Evolutionary conservation across 1,140 invertebrate genomes (phyloP).

Genomic region (Thereuonema tuberculata): DNA sequence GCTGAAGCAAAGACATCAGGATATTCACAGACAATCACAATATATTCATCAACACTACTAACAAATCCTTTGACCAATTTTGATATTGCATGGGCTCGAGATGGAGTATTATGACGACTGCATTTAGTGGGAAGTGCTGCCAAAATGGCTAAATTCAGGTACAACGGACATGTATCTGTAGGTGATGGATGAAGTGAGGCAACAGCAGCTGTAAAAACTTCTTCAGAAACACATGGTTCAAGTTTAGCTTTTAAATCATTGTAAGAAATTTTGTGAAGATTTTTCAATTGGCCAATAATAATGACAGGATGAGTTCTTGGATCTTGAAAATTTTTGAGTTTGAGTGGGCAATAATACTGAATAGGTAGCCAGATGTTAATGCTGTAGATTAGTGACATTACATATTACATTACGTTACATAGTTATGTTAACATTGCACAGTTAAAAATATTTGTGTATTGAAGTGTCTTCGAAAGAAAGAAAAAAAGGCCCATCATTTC

Average conservation of each 20-base stretch:
- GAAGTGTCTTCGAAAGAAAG: too few relatives aligned
- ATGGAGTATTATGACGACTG: conserved; percentile 65
- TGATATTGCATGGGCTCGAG: conserved; percentile 56
- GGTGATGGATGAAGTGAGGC: conserved; percentile 48
- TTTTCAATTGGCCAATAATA: conserved; percentile 57
- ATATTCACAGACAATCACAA: conserved; percentile 67
- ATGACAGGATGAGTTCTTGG: conserved; percentile 44
- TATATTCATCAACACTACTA: conserved; percentile 48
- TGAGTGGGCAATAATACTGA: too few relatives aligned
- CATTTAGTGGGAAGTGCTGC: conserved; percentile 58
- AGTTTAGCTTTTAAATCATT: conserved; percentile 46
- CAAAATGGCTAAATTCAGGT: conserved; percentile 55
- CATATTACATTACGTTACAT: too few relatives aligned
- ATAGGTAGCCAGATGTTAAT: too few relatives aligned
- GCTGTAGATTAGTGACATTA: too few relatives aligned
- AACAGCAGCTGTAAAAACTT: conserved; percentile 49
- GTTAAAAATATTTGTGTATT: too few relatives aligned
- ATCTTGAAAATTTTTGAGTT: too few relatives aligned
- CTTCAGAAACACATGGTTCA: conserved; percentile 53
- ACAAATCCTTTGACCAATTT: conserved; percentile 51
- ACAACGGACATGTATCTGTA: conserved; percentile 57
- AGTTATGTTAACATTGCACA: too few relatives aligned
- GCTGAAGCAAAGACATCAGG: conserved; percentile 58
- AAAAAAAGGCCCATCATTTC: too few relatives aligned
- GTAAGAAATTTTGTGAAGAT: conserved; percentile 49